phyloP scores from a whole-genome alignment of 2,888 invertebrate species.

The Empis livida region DNA sequence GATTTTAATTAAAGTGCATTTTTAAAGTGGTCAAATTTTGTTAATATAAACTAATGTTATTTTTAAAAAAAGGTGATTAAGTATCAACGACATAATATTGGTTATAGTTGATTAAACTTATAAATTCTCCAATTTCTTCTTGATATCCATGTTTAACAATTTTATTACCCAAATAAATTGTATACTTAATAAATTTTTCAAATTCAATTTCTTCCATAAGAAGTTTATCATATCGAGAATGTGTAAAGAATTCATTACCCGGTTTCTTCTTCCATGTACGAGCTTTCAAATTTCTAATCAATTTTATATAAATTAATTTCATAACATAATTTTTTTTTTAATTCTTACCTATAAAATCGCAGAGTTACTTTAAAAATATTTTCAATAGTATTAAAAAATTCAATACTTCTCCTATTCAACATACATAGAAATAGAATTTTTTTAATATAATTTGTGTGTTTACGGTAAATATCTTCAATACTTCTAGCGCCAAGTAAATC shows the following conservation, averaged over 20 bases:
- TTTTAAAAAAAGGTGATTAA: no score
- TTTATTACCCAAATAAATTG: constrained; percentile 33
- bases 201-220: constrained; percentile 29
- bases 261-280: constrained; percentile 22
- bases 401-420: constrained; percentile 53
- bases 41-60: no score
- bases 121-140: constrained; percentile 32
- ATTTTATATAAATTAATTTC: background rate
- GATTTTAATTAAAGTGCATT: no score
- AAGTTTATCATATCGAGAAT: constrained; percentile 29
- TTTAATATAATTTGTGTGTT: constrained; percentile 62
- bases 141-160: constrained; percentile 33
- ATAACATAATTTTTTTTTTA: background rate
- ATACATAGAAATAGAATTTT: constrained; percentile 62
- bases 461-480: constrained; percentile 58
- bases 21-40: no score
- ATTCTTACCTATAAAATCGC: constrained; percentile 37
- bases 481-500: constrained; percentile 50
- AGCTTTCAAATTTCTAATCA: constrained; percentile 25
- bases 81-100: constrained; percentile 21
- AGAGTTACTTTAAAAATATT: constrained; percentile 60
- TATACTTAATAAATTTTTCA: constrained; percentile 29
- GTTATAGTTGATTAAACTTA: constrained; percentile 33
- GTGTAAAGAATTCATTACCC: constrained; percentile 23
- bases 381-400: constrained; percentile 53